These are phyloP conservation scores for Himalopsyche japonica DNA, from an alignment of 2,888 invertebrate species.

Conservation along the genomic window DNA sequence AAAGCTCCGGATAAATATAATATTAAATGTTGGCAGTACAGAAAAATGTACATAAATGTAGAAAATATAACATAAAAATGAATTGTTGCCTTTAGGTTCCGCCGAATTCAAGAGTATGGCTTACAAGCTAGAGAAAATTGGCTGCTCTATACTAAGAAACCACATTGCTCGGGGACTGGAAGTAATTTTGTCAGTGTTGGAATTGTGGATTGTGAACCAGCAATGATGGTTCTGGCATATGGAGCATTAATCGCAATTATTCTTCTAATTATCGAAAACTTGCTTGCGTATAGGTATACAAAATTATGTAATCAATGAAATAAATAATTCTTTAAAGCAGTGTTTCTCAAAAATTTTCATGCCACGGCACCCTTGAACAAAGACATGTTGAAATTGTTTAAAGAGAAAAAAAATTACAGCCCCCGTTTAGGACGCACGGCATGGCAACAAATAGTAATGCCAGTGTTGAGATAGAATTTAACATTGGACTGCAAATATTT, in stretches of 20 bases:
- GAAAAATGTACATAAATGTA: too few relatives aligned
- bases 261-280: constrained; percentile 48
- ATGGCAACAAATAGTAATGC: too few relatives aligned
- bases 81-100: constrained; percentile 48
- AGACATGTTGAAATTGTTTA: too few relatives aligned
- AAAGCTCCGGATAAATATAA: too few relatives aligned
- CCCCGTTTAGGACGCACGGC: too few relatives aligned
- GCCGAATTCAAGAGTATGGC: constrained; percentile 63
- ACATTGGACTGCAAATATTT: too few relatives aligned
- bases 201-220: constrained; percentile 62
- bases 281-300: background rate
- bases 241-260: constrained; percentile 49
- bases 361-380: too few relatives aligned
- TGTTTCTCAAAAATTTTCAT: too few relatives aligned
- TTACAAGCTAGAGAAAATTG: constrained; percentile 59
- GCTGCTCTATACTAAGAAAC: constrained; percentile 63
- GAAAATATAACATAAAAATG: background rate
- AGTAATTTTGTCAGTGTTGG: constrained; percentile 64
- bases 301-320: background rate
- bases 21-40: too few relatives aligned
- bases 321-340: too few relatives aligned
- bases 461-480: too few relatives aligned
- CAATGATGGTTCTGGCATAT: constrained; percentile 52
- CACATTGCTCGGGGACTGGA: constrained; percentile 55
- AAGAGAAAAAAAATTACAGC: too few relatives aligned